A percentile compares a stretch with the other conserved stretches of the same genome.
phyloP scores from a whole-genome alignment of 2,888 invertebrate genomes.

The Monoplex corrugatus region DNA sequence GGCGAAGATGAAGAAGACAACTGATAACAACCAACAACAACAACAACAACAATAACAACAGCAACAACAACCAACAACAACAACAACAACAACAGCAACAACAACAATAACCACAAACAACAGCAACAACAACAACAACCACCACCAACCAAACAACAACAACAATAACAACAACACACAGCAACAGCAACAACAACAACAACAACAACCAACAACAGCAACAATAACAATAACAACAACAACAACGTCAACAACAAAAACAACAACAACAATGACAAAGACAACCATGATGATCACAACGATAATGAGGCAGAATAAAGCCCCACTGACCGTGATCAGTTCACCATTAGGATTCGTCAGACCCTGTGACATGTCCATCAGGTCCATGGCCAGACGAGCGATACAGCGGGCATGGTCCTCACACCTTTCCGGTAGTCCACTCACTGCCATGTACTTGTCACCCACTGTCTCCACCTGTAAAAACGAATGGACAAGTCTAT shows the following conservation, averaged over 20 bases:
- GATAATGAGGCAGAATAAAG: too few species aligned
- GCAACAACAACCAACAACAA: too few species aligned
- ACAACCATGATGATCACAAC: not conserved
- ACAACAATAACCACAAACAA: too few species aligned
- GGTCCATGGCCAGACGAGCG: constrained; percentile 90
- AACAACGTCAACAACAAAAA: not conserved
- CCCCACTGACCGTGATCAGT: constrained; percentile 86
- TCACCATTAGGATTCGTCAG: constrained; percentile 91
- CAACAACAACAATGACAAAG: not conserved
- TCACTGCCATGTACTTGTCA: constrained; percentile 98
- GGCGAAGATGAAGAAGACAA: too few species aligned
- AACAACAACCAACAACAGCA: too few species aligned
- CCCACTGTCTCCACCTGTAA: constrained; percentile 96
- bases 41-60: too few species aligned
- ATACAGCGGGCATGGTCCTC: constrained; percentile 96
- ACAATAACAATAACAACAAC: not conserved
- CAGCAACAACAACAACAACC: not conserved
- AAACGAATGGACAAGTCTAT: too few species aligned
- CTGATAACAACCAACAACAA: not conserved
- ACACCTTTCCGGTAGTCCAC: constrained; percentile 95
- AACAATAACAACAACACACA: too few species aligned
- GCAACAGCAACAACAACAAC: too few species aligned
- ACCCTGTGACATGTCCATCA: constrained; percentile 96
- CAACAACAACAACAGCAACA: too few species aligned
- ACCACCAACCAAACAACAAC: not conserved